Base-by-base conservation (phyloP, 1,140 invertebrate genomes). In the Ephestia elutella region DNA sequence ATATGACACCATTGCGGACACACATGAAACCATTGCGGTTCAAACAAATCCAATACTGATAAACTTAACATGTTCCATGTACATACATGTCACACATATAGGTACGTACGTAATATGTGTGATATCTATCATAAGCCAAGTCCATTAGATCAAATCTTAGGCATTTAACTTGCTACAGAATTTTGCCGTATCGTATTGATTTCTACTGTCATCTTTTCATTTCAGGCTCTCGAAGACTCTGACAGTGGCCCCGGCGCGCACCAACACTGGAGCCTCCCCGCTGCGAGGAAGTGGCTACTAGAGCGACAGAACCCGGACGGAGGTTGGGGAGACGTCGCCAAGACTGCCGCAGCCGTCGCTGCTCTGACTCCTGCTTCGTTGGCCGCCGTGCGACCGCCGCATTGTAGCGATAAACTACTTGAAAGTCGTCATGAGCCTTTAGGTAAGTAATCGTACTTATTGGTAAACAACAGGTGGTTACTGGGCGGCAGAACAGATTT, bases 311-410 rank as follows among this genome's bases (percentile, higher is more conserved):
- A 91, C 19, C 78, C 90, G 0, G 94, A 95, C 70, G 95, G 95
- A 5, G 94, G 94, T 0, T 96, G 95, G 88, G 93, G 91, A 15
- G 92, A 93, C 60, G 90, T 95, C 5, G 91, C 92, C 0, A 90
- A 92, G 5, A 96, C 95, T 0, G 93, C 94, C 65, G 93, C 94
- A 5, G 90, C 96, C 2, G 86, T 96, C 5, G 94, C 94, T 0
- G 94, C 94, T 0, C 82, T 96, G 1, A 90, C 92, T 10, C 91
- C 92, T 20, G 91, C 92, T 28, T 92, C 93, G 0, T 73, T 95
- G 11, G 92, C 93, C 0, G 91, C 91, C 2, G 92, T 95, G 4
- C 86, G 93, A 8, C 92, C 91, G 0, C 82, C 94, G 0, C 92
- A 94, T 59, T 94, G 94, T 70, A 80, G 74, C 56, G 81, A 87